phyloP scores from a whole-genome alignment of 2,113 vertebrate genomes.

The Malurus alboscapulatus region DNA sequence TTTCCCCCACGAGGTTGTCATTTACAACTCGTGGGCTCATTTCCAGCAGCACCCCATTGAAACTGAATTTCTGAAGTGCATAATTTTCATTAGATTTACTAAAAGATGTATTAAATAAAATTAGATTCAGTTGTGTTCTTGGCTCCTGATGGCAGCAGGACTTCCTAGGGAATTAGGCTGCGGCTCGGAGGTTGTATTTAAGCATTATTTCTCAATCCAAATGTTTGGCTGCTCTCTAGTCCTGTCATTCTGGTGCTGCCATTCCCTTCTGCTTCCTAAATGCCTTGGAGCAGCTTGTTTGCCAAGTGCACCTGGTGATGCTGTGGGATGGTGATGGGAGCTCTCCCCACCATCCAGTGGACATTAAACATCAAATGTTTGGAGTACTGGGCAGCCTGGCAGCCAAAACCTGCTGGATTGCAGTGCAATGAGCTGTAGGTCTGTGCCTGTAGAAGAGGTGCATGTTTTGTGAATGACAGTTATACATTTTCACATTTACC shows the following conservation, averaged over 20 bases:
- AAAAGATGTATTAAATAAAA: slow-evolving; percentile 16
- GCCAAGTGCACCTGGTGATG: not conserved
- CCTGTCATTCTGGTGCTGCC: not conserved
- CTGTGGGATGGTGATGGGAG: not conserved
- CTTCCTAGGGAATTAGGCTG: slow-evolving; percentile 20
- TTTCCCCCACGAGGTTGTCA: not conserved
- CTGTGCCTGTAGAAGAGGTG: not conserved
- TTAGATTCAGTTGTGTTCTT: slow-evolving; percentile 6
- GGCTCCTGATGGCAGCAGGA: not conserved
- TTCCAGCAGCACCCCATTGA: slow-evolving; percentile 19
- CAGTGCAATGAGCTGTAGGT: not conserved
- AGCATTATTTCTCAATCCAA: not conserved
- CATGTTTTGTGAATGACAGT: not conserved
- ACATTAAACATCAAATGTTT: not conserved
- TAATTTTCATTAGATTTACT: slow-evolving; percentile 22
- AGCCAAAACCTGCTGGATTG: not conserved
- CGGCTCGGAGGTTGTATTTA: not conserved
- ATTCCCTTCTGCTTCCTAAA: not conserved
- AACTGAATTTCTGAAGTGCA: not conserved
- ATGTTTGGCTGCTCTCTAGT: not conserved
- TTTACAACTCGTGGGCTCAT: not conserved
- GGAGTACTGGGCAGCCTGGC: not conserved
- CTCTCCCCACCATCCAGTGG: not conserved
- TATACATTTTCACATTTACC: not conserved
- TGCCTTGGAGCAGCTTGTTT: not conserved